These are phyloP conservation scores for Antrozous pallidus DNA, from an alignment of 2,797 vertebrate species.

Conservation along the genomic window DNA sequence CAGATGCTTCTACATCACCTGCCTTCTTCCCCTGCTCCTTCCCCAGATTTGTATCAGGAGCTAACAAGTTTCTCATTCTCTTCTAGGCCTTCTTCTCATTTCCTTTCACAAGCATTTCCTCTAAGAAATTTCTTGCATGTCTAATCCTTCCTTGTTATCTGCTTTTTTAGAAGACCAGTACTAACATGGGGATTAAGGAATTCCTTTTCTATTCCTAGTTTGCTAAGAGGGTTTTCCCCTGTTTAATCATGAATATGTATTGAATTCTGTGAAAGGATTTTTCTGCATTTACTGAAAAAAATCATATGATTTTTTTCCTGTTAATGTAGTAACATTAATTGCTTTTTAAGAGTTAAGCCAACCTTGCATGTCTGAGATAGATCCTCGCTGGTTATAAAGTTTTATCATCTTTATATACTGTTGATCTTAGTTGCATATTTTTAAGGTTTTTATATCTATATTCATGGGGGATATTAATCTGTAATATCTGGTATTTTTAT, in stretches of 20 bases:
- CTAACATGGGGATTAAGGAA: background rate
- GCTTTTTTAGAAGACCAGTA: background rate
- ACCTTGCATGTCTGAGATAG: conserved; percentile 33
- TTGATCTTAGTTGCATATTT: background rate
- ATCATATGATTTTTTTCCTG: background rate
- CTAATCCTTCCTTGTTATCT: background rate
- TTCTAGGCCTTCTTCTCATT: background rate
- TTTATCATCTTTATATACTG: conserved; percentile 2
- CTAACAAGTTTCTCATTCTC: background rate
- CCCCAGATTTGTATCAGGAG: background rate
- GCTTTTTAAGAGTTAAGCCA: conserved; percentile 1
- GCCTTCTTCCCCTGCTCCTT: background rate
- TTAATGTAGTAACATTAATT: background rate
- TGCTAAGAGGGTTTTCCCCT: background rate
- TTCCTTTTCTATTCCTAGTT: background rate
- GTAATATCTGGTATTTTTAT: background rate
- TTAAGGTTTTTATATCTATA: background rate
- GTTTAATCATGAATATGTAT: background rate
- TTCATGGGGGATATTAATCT: background rate
- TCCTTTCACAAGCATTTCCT: background rate
- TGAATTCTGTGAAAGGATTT: background rate
- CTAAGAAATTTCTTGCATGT: background rate
- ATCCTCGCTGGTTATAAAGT: background rate
- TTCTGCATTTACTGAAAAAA: background rate
- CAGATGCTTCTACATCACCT: background rate